Evolutionary conservation across 2,888 invertebrate genomes (phyloP), one percentile per base, ranked within the genome.

Genomic region (Tetragonisca angustula): DNA sequence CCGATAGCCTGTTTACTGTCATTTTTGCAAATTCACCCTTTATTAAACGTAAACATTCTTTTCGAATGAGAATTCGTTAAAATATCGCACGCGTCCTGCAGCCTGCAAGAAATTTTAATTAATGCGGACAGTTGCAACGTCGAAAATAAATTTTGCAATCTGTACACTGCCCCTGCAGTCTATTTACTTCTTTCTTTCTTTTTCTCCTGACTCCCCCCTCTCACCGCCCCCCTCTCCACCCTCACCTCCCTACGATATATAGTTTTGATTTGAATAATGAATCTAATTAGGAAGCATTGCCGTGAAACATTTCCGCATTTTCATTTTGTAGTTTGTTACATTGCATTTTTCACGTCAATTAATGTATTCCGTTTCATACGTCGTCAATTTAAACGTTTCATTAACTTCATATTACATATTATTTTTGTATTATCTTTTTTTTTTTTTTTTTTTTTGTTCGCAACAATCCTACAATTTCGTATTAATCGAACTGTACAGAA

Each of bases 161-260:
- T 62, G 6, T 21, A 21, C 19, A 17, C 24, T 24, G 15, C 24
- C 6, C 24, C 24, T 24, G 24, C 6, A 24, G 24, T 61, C 15
- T 24, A 61, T 43, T 43, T 9, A 9, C 9, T 43, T 43, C 43
- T 9, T 43, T 9, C 11, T 43, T 43, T 6, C 43, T 43, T 43
- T 43, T 9, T 9, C 2, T 1, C 3, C 9, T 11, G 0, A 3
- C 9, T 11, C 1, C 9, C 43, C 3, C 6, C 6, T 17, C n/a
- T n/a, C n/a, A n/a, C n/a, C n/a, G n/a, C n/a, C n/a, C n/a, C n/a
- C n/a, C n/a, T n/a, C n/a, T n/a, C n/a, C n/a, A n/a, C n/a, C n/a
- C n/a, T n/a, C n/a, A n/a, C n/a, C n/a, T n/a, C n/a, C 15, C 6
- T 24, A 13, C 56, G 15, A 17, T 61, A 17, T 1, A 27, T 1